Conservation (phyloP, 2,113 vertebrate genomes). For the Clarias batrachus region DNA sequence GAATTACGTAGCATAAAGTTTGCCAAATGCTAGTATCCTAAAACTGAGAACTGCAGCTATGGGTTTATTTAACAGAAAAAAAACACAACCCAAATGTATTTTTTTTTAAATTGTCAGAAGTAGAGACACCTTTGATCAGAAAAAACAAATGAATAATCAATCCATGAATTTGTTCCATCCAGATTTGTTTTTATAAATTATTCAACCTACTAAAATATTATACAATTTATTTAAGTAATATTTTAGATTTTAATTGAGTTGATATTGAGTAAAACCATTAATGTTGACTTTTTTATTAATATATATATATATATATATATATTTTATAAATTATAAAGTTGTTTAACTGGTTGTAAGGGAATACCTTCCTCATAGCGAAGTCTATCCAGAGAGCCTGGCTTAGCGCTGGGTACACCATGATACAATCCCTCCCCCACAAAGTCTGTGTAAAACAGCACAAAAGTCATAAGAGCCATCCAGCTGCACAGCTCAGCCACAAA, state of each 20-base stretch:
- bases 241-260: not conserved
- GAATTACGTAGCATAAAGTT: not conserved
- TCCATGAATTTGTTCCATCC: not conserved
- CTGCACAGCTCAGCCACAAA: slow-evolving; percentile 83
- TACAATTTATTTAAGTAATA: not conserved
- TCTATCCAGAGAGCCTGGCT: slow-evolving; percentile 75
- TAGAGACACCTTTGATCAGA: not conserved
- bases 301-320: too few relatives aligned
- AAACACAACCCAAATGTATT: too few relatives aligned
- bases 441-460: slow-evolving; percentile 86
- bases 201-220: not conserved
- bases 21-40: not conserved
- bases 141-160: not conserved
- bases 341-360: not conserved
- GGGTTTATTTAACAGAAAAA: not conserved
- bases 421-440: slow-evolving; percentile 85
- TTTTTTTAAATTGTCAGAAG: not conserved
- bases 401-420: slow-evolving; percentile 76
- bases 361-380: slow-evolving; percentile 83
- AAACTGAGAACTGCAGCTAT: not conserved
- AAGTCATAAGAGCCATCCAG: slow-evolving; percentile 87
- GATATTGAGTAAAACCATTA: too few relatives aligned
- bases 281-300: too few relatives aligned
- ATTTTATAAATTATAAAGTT: too few relatives aligned
- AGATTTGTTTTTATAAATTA: not conserved